Base-by-base conservation (phyloP, 1,140 invertebrate species). In the Drosophila truncata region DNA sequence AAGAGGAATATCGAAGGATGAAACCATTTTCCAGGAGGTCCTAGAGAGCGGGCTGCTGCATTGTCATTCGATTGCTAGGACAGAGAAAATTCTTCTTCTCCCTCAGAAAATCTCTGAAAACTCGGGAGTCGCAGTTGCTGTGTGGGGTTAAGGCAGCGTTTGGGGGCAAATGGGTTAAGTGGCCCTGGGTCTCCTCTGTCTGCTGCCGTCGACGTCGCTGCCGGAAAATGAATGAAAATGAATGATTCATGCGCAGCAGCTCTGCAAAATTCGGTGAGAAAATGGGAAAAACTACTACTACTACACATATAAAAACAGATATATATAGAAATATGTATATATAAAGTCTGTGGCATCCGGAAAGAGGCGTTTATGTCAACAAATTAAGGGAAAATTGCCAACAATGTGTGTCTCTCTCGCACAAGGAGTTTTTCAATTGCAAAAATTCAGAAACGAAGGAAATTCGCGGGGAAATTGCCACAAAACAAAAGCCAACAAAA, bases 341-440 rank as follows among this genome's bases (percentile, higher is more conserved):
- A 52, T 33, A 33, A 14, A 20, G 29, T 33, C 7, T 11, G 47
- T 50, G 29, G 50, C 50, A 52, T 33, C 8, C 5, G 14, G 25
- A 44, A 67, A 85, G 82, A 90, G 80, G 82, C 91, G 90, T 87
- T 91, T 91, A 91, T 91, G 90, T 91, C 85, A 87, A 84, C 90
- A 91, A 91, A 92, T 91, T 91, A 87, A 90, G 72, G 82, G 80
- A 80, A 91, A 90, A 86, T 90, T 77, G 72, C 61, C 79, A 72
- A 64, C 79, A 49, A 50, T 59, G 33, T 25, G 49, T 41, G 20
- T 57, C 23, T 25, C 54, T 37, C 16, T 39, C 37, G 61, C 31
- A 58, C 49, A 58, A 58, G 52, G 18, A 27, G 31, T 37, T 55
- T 55, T 55, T 55, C 52, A 55, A 55, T 55, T 55, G 52, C 31